Evolutionary conservation across 2,888 invertebrate species (phyloP), one percentile per base, ranked within the genome.

Genomic region (Mellilla xanthometata): DNA sequence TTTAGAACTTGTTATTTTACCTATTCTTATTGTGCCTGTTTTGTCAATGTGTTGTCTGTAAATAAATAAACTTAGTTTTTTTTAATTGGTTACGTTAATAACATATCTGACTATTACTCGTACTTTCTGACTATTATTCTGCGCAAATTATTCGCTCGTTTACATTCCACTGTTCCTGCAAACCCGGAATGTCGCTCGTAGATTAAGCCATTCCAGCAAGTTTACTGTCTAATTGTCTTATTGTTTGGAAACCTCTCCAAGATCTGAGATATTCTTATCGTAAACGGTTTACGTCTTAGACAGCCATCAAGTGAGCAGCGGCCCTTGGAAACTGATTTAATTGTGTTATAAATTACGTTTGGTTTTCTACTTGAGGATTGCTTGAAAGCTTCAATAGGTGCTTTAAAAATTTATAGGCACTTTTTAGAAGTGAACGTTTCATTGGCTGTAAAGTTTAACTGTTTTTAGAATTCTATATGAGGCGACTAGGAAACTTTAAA

Each of bases 201-300:
- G 76, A 80, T 81, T 75, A 78, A 79, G 78, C 75, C 67, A 81
- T 82, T 80, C 76, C 71, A 58, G 60, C 50, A 58, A 62, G 65
- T 73, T 75, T 76, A 78, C 81, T 84, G 76, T 83, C 74, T 81
- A 83, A 81, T 83, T 80, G 82, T 76, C 73, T 76, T 71, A 79
- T 82, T 80, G 83, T 81, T 79, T 63, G 67, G 63, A 63, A 60
- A 66, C 64, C 68, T 61, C 65, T 63, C 58, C 32, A 45, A 45
- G 36, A 43, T 51, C 38, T 11, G 33, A 48, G 47, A 48, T 41
- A 41, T 30, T 44, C 43, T 56, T 56, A 53, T 53, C 56, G 46
- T 52, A 49, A 58, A 52, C 54, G 50, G 58, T 65, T 64, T 56
- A 49, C 56, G 42, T 34, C 40, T 12, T 13, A 24, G 12, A 19